A percentile compares a stretch with the other conserved stretches of the same genome.
Evolutionary conservation across 2,888 invertebrate genomes (phyloP).

Genomic region (Omphaloscelis lunosa): DNA sequence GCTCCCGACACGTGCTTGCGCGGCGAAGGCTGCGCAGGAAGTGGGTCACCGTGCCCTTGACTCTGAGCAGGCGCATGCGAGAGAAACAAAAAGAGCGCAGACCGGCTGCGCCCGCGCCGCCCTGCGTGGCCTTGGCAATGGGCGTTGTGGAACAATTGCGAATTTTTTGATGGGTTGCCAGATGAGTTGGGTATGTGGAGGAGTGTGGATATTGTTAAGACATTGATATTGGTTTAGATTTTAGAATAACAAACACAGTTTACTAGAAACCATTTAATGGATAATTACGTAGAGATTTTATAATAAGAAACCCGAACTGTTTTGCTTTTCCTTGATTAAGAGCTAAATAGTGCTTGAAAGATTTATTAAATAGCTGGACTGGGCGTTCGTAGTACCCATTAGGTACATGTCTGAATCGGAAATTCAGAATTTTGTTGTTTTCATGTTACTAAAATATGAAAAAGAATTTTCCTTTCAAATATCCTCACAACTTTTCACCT

Average conservation of each 20-base stretch:
- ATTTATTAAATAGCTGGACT: background rate
- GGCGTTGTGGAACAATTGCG: constrained; percentile 68
- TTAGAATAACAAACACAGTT: background rate
- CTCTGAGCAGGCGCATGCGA: constrained; percentile 67
- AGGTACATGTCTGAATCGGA: background rate
- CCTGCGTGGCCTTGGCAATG: constrained; percentile 74
- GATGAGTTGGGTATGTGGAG: constrained; percentile 3
- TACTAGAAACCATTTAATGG: background rate
- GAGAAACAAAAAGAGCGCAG: constrained; percentile 63
- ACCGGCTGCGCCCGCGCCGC: constrained; percentile 73
- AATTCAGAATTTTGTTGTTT: background rate
- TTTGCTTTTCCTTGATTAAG: no score
- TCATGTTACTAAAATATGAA: background rate
- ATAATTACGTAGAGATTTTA: background rate
- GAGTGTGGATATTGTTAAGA: constrained; percentile 12
- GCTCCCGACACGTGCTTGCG: constrained; percentile 74
- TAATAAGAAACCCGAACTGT: background rate
- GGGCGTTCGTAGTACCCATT: background rate
- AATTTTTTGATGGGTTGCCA: constrained; percentile 71
- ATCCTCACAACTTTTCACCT: background rate
- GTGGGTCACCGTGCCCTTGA: constrained; percentile 86
- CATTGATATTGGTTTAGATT: background rate
- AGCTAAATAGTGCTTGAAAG: background rate
- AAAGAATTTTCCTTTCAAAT: background rate
- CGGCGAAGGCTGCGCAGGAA: constrained; percentile 79